These are phyloP conservation scores for Microcebus tavaratra DNA, from an alignment of 2,113 vertebrate species.

Conservation along the genomic window DNA sequence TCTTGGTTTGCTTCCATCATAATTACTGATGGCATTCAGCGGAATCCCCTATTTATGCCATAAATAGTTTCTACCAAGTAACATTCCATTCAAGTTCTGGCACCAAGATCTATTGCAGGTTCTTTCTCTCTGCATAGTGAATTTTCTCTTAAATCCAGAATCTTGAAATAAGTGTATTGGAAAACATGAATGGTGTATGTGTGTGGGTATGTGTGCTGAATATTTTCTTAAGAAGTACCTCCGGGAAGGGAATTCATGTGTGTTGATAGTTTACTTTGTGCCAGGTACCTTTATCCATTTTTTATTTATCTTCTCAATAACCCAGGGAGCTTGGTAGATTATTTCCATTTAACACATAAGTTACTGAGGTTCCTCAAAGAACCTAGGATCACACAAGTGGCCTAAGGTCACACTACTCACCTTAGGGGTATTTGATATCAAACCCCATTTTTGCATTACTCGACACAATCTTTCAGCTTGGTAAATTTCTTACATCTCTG, in stretches of 20 bases:
- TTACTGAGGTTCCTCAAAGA: neutral
- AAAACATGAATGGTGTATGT: neutral
- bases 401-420: neutral
- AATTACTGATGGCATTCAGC: neutral
- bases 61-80: neutral
- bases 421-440: neutral
- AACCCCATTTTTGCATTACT: neutral
- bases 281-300: neutral
- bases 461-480: neutral
- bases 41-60: constrained; percentile 13
- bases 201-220: neutral
- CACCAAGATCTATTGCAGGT: neutral
- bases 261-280: neutral
- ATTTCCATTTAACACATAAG: neutral
- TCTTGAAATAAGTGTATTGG: neutral
- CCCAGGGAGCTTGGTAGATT: neutral
- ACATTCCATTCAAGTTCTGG: constrained; percentile 25
- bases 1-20: constrained; percentile 44
- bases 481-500: neutral
- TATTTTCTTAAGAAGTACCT: constrained; percentile 4
- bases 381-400: neutral
- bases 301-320: constrained; percentile 39
- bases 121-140: neutral
- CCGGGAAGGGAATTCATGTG: neutral
- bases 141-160: constrained; percentile 30